phyloP scores from a whole-genome alignment of 2,113 vertebrate species.

The Pollimyrus isidori region DNA sequence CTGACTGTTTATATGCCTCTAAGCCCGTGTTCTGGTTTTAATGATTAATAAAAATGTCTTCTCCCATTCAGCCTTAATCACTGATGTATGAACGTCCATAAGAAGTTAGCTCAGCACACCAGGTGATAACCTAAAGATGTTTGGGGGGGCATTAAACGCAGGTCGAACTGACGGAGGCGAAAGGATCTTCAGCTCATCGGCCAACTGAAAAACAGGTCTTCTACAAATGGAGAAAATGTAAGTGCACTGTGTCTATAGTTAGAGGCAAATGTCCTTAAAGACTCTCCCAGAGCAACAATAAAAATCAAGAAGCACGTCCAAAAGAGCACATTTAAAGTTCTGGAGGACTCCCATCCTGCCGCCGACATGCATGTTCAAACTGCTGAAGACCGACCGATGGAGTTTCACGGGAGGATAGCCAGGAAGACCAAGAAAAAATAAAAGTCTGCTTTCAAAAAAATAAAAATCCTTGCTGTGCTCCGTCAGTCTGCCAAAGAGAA shows the following conservation, averaged over 20 bases:
- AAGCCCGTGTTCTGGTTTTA: neutral
- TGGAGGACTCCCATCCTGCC: neutral
- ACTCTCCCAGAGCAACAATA: neutral
- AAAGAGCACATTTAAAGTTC: neutral
- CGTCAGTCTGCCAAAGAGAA: neutral
- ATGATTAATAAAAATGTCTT: neutral
- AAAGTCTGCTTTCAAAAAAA: neutral
- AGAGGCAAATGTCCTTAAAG: neutral
- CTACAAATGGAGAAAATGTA: neutral
- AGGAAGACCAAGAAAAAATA: neutral
- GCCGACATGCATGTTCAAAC: neutral
- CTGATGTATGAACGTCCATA: neutral
- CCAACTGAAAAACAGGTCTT: neutral
- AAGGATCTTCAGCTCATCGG: neutral
- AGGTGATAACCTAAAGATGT: neutral
- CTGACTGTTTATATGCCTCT: neutral
- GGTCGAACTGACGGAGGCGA: neutral
- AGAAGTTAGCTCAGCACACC: neutral
- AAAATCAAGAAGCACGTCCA: neutral
- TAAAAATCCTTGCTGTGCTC: neutral
- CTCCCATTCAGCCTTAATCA: neutral
- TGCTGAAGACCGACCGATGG: neutral
- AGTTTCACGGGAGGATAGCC: neutral
- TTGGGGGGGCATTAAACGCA: neutral
- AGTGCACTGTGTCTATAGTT: neutral